Conservation (phyloP, 2,888 invertebrate genomes). For the Acrobasis suavella region DNA sequence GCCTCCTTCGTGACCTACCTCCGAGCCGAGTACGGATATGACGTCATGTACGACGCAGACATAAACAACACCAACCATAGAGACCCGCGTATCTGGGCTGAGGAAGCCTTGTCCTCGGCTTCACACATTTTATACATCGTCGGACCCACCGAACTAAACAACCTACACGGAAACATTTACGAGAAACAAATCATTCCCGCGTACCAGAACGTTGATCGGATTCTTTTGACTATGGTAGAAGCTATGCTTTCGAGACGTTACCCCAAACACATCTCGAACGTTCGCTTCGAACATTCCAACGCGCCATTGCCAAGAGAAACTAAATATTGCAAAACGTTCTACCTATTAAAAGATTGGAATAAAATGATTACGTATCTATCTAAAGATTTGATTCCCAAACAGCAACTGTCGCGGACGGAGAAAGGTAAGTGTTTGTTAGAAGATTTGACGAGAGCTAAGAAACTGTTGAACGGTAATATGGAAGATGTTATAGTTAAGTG, state of each 20-base stretch:
- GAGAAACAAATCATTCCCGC: conserved; percentile 66
- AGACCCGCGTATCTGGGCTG: conserved; percentile 70
- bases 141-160: conserved; percentile 60
- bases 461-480: conserved; percentile 53
- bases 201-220: conserved; percentile 57
- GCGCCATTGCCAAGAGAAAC: conserved; percentile 63
- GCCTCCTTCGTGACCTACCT: conserved; percentile 62
- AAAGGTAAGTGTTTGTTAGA: conserved; percentile 67
- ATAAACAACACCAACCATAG: conserved; percentile 58
- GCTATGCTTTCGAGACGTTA: conserved; percentile 41
- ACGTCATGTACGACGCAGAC: conserved; percentile 67
- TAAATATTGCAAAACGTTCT: conserved; percentile 53
- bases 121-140: conserved; percentile 67
- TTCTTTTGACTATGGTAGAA: conserved; percentile 58
- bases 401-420: conserved; percentile 65
- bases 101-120: conserved; percentile 57
- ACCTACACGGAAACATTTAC: conserved; percentile 62
- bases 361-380: conserved; percentile 68
- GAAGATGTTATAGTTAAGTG: conserved; percentile 55
- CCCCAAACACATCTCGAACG: conserved; percentile 61
- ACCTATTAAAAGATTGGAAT: conserved; percentile 68
- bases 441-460: conserved; percentile 66
- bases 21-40: conserved; percentile 65
- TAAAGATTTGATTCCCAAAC: conserved; percentile 64
- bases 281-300: conserved; percentile 69